phyloP scores from a whole-genome alignment of 2,888 invertebrate genomes.

The Prosopocoilus inquinatus region DNA sequence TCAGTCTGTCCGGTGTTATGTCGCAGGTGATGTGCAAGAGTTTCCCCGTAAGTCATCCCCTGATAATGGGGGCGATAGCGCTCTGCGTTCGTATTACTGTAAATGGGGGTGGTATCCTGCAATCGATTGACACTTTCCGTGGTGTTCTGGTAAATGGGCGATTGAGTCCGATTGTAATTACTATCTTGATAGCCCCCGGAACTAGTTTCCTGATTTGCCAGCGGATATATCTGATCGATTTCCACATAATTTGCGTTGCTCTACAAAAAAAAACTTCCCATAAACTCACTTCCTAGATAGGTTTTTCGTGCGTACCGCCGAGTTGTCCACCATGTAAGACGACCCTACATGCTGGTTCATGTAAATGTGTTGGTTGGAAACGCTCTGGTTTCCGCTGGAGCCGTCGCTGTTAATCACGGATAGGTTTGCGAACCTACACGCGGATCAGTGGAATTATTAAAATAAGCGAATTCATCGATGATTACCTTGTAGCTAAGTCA shows the following conservation, averaged over 20 bases:
- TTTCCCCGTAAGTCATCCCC: constrained; percentile 56
- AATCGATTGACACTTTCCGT: constrained; percentile 22
- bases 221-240: constrained; percentile 58
- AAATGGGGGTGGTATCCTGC: constrained; percentile 52
- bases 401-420: constrained; percentile 54
- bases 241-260: constrained; percentile 54
- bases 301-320: constrained; percentile 39
- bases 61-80: constrained; percentile 48
- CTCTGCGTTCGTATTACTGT: constrained; percentile 55
- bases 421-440: constrained; percentile 66
- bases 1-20: constrained; percentile 56
- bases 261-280: constrained; percentile 21
- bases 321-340: constrained; percentile 55
- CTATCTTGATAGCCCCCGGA: constrained; percentile 39
- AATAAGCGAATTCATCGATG: neutral
- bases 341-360: constrained; percentile 57
- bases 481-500: constrained; percentile 57
- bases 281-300: neutral
- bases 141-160: constrained; percentile 59
- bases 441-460: constrained; percentile 1
- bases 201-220: constrained; percentile 46
- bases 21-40: constrained; percentile 55
- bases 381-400: constrained; percentile 49
- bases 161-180: constrained; percentile 51
- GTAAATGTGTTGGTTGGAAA: constrained; percentile 55